Conservation (phyloP, 53 echinoderm and acorn worm genomes). For the Temnopleurus reevesii region DNA sequence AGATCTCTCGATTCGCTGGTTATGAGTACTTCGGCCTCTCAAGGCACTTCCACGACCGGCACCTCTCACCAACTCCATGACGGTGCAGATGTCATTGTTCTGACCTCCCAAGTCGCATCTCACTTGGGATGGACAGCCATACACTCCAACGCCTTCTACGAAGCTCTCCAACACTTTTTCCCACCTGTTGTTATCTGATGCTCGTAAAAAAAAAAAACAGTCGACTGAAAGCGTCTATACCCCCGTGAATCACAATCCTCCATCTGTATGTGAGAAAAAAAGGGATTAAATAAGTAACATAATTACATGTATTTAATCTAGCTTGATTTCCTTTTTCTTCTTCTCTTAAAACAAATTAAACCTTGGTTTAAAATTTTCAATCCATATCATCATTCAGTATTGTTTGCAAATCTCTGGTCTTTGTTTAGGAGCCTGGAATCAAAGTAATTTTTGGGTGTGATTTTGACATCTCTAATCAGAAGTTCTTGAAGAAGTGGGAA, state of each 20-base stretch:
- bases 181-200: slow-evolving; percentile 56
- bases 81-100: slow-evolving; percentile 46
- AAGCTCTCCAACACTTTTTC: slow-evolving; percentile 51
- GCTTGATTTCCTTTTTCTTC: neutral
- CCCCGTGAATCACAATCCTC: slow-evolving; percentile 63
- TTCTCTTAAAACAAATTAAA: no score
- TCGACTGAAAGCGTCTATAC: slow-evolving; percentile 67
- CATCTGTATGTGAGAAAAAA: slow-evolving; percentile 57
- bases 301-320: neutral
- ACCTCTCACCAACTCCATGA: slow-evolving; percentile 58
- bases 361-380: no score
- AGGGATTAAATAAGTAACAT: neutral
- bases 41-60: slow-evolving; percentile 40
- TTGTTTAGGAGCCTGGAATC: no score
- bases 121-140: slow-evolving; percentile 55
- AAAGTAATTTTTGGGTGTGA: no score
- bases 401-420: no score
- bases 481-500: no score
- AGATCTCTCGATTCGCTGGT: slow-evolving; percentile 63
- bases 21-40: slow-evolving; percentile 59
- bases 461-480: no score
- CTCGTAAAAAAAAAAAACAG: slow-evolving; percentile 49
- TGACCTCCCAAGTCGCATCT: slow-evolving; percentile 57
- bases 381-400: no score
- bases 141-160: slow-evolving; percentile 44